Conservation (phyloP, 2,888 invertebrate species). For the Glyphotaelius pellucidus region DNA sequence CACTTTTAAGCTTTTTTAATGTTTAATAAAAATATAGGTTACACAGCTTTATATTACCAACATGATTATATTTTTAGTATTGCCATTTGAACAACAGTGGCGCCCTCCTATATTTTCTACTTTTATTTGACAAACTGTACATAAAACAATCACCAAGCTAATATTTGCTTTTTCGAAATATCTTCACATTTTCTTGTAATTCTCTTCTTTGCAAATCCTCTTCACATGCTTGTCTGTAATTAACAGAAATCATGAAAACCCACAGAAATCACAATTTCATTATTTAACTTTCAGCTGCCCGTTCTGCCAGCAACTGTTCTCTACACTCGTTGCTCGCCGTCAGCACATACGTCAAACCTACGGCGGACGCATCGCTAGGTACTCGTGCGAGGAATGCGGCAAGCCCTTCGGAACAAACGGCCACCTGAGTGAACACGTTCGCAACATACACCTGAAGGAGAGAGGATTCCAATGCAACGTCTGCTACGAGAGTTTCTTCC, state of each 20-base stretch:
- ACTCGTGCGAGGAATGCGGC: conserved; percentile 38
- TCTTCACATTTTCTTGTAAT: too few species aligned
- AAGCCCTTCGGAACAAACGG: background rate
- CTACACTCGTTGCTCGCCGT: background rate
- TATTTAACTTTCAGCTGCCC: conserved; percentile 30
- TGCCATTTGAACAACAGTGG: too few species aligned
- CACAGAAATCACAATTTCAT: background rate
- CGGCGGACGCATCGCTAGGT: background rate
- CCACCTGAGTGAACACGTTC: conserved; percentile 31
- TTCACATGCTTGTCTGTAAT: background rate
- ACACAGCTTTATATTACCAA: too few species aligned
- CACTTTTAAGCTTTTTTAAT: too few species aligned
- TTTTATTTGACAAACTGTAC: too few species aligned
- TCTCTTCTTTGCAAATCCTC: too few species aligned
- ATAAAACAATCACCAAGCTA: too few species aligned
- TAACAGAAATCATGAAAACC: background rate
- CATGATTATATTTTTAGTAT: too few species aligned
- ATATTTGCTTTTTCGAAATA: too few species aligned
- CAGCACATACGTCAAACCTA: conserved; percentile 22
- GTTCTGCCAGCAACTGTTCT: conserved; percentile 4
- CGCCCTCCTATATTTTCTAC: too few species aligned
- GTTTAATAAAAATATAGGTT: too few species aligned
- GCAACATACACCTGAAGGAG: conserved; percentile 24
- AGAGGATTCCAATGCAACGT: conserved; percentile 7
- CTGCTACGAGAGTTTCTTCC: conserved; percentile 14